Conservation (phyloP, 2,797 vertebrate genomes). For the Centropyge bicolor region DNA sequence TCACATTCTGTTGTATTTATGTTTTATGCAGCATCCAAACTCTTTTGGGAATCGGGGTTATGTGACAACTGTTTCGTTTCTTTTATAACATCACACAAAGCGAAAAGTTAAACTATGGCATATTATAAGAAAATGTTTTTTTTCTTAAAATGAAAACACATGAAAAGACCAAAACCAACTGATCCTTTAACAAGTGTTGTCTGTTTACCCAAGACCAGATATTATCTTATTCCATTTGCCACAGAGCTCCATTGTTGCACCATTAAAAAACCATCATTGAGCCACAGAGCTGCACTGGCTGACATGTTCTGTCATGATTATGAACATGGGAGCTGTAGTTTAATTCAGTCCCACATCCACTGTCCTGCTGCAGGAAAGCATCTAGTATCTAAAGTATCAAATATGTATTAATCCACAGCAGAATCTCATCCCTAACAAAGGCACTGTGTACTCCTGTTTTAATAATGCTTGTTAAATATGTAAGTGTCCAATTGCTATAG, state of each 20-base stretch:
- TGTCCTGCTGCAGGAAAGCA: too few species aligned
- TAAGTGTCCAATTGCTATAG: neutral
- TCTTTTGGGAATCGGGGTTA: too few species aligned
- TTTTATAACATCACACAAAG: neutral
- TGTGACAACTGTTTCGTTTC: neutral
- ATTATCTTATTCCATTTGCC: neutral
- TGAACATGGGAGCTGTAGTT: neutral
- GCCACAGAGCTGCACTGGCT: neutral
- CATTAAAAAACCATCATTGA: neutral
- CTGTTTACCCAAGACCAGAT: neutral
- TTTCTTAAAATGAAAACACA: neutral
- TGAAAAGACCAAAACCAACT: neutral
- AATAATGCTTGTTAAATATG: neutral
- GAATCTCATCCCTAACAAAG: neutral
- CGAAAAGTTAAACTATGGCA: neutral
- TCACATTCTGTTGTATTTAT: too few species aligned
- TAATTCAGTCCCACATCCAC: neutral
- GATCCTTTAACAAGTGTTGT: neutral
- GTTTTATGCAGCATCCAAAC: too few species aligned
- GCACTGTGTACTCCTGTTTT: neutral
- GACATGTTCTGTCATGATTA: too few species aligned
- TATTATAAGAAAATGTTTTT: neutral
- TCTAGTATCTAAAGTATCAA: neutral
- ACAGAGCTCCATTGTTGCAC: neutral
- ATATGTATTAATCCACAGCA: neutral